phyloP scores from a whole-genome alignment of 2,888 invertebrate genomes.

The Gari tellinella region DNA sequence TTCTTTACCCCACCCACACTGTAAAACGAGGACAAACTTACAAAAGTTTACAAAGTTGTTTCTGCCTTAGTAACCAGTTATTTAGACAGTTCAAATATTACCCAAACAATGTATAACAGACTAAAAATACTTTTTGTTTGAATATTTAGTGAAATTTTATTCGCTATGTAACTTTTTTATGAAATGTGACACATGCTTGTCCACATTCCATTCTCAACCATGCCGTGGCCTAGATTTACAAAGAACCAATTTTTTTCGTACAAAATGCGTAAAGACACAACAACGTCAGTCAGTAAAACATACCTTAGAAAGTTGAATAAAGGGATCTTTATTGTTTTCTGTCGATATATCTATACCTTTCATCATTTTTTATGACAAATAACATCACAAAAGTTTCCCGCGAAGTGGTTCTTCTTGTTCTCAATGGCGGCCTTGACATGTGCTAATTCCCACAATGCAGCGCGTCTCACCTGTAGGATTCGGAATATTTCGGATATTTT shows the following conservation, averaged over 20 bases:
- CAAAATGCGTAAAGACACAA: not conserved
- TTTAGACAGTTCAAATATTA: not conserved
- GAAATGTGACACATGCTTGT: slow-evolving; percentile 3
- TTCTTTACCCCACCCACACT: slow-evolving; percentile 35
- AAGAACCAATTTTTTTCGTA: slow-evolving; percentile 24
- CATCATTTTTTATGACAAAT: slow-evolving; percentile 10
- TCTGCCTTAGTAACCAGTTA: slow-evolving; percentile 32
- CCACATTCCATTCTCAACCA: slow-evolving; percentile 36
- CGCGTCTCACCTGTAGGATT: slow-evolving; percentile 52
- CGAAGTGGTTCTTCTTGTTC: slow-evolving; percentile 48
- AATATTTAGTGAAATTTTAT: not conserved
- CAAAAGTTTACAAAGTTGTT: slow-evolving; percentile 26
- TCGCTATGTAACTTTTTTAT: not conserved
- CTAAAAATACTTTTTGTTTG: too few relatives aligned
- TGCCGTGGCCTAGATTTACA: slow-evolving; percentile 58
- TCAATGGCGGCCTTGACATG: slow-evolving; percentile 65
- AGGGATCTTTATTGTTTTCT: not conserved
- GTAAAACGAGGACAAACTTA: slow-evolving; percentile 26
- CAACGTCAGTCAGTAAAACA: not conserved
- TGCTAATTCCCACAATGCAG: slow-evolving; percentile 55
- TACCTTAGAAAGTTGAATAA: not conserved
- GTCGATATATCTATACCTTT: not conserved
- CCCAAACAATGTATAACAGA: too few relatives aligned
- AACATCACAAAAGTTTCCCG: slow-evolving; percentile 54
- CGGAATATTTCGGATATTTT: too few relatives aligned